These are phyloP conservation scores for Plecturocebus donacophilus DNA, from an alignment of 2,113 vertebrate species.

Conservation along the genomic window DNA sequence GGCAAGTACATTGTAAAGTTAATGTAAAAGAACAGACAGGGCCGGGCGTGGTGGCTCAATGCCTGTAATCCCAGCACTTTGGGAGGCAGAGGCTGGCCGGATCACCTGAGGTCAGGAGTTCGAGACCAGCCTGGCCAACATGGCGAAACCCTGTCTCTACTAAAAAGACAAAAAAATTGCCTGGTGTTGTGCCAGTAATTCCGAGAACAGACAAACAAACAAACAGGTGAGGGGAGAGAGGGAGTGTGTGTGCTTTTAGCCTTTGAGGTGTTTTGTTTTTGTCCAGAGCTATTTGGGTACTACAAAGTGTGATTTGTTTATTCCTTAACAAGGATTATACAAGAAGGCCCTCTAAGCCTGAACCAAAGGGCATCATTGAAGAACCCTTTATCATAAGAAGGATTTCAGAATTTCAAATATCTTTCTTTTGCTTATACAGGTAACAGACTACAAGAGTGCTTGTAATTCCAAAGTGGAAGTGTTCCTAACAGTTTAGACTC, in stretches of 20 bases:
- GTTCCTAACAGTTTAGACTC: neutral
- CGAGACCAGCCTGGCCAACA: too few species aligned
- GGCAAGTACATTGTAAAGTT: neutral
- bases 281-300: neutral
- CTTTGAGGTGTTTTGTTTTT: neutral
- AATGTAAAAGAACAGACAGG: neutral
- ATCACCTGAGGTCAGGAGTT: too few species aligned
- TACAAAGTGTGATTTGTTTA: conserved; percentile 12
- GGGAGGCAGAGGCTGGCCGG: too few species aligned
- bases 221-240: neutral
- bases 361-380: neutral
- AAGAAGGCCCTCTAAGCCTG: neutral
- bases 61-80: too few species aligned
- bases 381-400: neutral
- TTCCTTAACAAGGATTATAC: neutral
- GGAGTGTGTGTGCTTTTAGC: neutral
- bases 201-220: too few species aligned
- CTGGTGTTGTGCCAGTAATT: too few species aligned
- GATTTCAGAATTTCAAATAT: neutral
- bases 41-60: too few species aligned
- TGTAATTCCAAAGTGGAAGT: neutral
- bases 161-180: too few species aligned
- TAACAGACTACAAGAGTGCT: neutral
- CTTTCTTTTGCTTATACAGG: neutral
- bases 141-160: too few species aligned